Evolutionary conservation across 2,113 vertebrate species (phyloP).

Genomic region (Murina feae): DNA sequence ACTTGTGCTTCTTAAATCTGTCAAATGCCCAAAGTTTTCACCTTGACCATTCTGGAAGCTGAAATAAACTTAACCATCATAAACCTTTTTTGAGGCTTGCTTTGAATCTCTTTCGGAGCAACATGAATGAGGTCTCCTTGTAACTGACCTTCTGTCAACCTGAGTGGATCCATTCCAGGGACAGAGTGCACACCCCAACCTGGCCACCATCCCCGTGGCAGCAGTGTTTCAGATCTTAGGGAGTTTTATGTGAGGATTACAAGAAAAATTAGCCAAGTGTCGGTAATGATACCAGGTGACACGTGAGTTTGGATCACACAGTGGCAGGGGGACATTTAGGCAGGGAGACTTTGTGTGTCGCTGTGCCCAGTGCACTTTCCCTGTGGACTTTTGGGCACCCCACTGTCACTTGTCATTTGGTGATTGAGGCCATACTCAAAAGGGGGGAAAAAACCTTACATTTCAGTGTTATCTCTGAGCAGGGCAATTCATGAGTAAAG

Average conservation of each 20-base stretch:
- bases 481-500: conserved; percentile 18
- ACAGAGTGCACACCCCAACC: fast-evolving
- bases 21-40: conserved; percentile 46
- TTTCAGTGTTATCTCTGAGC: conserved; percentile 8
- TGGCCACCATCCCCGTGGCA: neutral
- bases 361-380: neutral
- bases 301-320: conserved; percentile 44
- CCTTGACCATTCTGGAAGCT: conserved; percentile 56
- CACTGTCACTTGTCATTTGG: neutral
- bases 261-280: conserved; percentile 74
- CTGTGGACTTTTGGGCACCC: neutral
- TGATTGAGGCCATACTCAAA: conserved; percentile 66
- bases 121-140: conserved; percentile 32
- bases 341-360: neutral
- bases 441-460: conserved; percentile 48
- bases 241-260: conserved; percentile 69
- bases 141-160: conserved; percentile 49
- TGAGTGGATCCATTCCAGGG: neutral
- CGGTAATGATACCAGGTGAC: conserved; percentile 73
- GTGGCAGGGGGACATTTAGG: neutral
- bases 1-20: conserved; percentile 66
- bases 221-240: neutral
- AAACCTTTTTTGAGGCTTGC: neutral
- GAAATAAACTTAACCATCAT: conserved; percentile 51
- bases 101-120: conserved; percentile 36